Conservation (phyloP, 2,888 invertebrate genomes). For the Hybos culiciformis region DNA sequence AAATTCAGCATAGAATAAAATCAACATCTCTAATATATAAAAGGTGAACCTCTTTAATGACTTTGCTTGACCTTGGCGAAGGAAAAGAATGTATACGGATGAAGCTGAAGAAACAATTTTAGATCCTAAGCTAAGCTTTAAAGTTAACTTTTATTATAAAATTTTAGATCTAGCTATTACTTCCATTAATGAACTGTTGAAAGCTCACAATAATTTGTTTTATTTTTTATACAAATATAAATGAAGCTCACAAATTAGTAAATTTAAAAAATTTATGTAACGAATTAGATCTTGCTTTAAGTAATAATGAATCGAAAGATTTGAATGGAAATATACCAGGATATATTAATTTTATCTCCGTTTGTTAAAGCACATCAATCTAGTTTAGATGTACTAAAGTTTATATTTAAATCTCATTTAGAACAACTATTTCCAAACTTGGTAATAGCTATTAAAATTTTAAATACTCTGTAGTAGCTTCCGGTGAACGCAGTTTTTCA, state of each 20-base stretch:
- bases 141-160: constrained; percentile 1
- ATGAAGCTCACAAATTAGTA: neutral
- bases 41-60: no score
- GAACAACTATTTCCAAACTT: constrained; percentile 1
- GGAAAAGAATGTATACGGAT: constrained; percentile 1
- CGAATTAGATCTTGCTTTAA: neutral
- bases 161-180: neutral
- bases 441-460: neutral
- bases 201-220: constrained; percentile 1
- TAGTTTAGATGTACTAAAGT: neutral
- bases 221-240: neutral
- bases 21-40: no score
- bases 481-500: constrained; percentile 7
- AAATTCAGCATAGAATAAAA: no score
- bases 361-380: neutral
- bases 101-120: constrained; percentile 3
- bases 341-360: neutral
- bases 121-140: neutral
- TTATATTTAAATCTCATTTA: neutral
- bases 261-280: constrained; percentile 1
- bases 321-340: neutral
- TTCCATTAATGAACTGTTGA: neutral
- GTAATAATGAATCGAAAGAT: neutral
- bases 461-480: neutral
- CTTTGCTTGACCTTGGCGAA: no score